Percentiles rank a stretch among this genome's conserved stretches.
These are phyloP conservation scores for Sebastes schlegelii DNA, from an alignment of 2,113 vertebrate species.

Conservation along the genomic window DNA sequence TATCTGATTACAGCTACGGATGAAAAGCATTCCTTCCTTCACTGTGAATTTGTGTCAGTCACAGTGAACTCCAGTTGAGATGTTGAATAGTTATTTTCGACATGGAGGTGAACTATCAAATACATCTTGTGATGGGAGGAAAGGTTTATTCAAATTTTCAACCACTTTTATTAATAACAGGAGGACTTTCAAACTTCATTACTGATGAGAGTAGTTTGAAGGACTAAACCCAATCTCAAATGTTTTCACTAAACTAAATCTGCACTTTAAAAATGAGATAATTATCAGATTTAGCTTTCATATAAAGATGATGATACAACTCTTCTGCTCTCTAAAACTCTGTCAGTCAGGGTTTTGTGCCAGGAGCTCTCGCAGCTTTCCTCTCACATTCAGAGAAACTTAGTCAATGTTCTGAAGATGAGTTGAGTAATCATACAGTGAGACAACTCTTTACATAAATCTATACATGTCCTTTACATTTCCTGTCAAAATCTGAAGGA, in stretches of 20 bases:
- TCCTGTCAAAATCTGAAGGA: constrained; percentile 1
- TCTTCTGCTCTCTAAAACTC: constrained; percentile 7
- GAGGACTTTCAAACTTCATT: not conserved
- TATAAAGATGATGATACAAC: not conserved
- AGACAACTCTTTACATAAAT: constrained; percentile 4
- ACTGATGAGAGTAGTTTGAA: not conserved
- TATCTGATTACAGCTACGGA: not conserved
- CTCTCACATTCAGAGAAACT: not conserved
- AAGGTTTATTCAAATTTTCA: not conserved
- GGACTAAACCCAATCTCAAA: not conserved
- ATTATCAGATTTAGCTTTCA: constrained; percentile 1
- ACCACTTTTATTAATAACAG: not conserved
- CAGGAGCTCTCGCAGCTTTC: not conserved
- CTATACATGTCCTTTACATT: not conserved
- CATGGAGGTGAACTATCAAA: not conserved
- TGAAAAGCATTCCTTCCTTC: not conserved
- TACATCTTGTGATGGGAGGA: not conserved
- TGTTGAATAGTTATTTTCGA: not conserved
- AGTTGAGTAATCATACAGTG: not conserved
- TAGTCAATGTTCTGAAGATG: not conserved
- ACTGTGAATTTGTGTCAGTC: not conserved
- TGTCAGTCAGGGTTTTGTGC: not conserved
- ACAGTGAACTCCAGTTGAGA: not conserved
- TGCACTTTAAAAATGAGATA: not conserved
- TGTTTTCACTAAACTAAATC: not conserved